phyloP scores from a whole-genome alignment of 2,888 invertebrate species.

The Philhelius pedissequus region DNA sequence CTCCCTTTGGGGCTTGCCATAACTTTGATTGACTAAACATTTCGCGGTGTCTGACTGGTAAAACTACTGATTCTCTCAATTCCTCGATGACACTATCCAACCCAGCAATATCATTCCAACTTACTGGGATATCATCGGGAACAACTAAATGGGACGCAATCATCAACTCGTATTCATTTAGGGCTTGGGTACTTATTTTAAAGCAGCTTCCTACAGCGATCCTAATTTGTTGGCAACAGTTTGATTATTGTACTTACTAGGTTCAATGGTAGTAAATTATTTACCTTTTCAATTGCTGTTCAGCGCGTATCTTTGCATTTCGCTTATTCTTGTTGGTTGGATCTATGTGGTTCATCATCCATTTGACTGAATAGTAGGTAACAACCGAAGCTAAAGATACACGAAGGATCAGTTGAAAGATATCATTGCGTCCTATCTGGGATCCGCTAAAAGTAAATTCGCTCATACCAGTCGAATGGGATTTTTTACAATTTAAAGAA shows the following conservation, averaged over 20 bases:
- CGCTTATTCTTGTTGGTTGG: slow-evolving; percentile 93
- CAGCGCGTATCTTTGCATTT: slow-evolving; percentile 89
- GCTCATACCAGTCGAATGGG: no score
- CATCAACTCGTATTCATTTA: slow-evolving; percentile 95
- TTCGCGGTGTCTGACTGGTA: slow-evolving; percentile 91
- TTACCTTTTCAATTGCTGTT: slow-evolving; percentile 86
- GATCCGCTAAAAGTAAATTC: slow-evolving; percentile 79
- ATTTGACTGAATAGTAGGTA: slow-evolving; percentile 92
- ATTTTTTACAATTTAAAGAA: no score
- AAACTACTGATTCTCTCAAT: slow-evolving; percentile 92
- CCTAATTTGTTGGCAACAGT: no score
- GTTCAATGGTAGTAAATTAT: no score
- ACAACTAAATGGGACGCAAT: slow-evolving; percentile 95
- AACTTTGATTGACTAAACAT: slow-evolving; percentile 89
- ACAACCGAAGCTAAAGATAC: slow-evolving; percentile 88
- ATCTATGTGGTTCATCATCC: slow-evolving; percentile 92
- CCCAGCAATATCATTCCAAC: slow-evolving; percentile 95
- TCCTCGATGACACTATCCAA: slow-evolving; percentile 90
- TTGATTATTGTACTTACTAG: no score
- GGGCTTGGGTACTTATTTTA: slow-evolving; percentile 82
- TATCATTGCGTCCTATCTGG: slow-evolving; percentile 86
- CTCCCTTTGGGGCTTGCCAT: slow-evolving; percentile 95
- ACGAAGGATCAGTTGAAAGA: slow-evolving; percentile 83
- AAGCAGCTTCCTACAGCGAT: slow-evolving; percentile 81
- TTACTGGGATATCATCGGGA: slow-evolving; percentile 85